Evolutionary conservation across 2,888 invertebrate species (phyloP).

Genomic region (Thymelicus lineola): DNA sequence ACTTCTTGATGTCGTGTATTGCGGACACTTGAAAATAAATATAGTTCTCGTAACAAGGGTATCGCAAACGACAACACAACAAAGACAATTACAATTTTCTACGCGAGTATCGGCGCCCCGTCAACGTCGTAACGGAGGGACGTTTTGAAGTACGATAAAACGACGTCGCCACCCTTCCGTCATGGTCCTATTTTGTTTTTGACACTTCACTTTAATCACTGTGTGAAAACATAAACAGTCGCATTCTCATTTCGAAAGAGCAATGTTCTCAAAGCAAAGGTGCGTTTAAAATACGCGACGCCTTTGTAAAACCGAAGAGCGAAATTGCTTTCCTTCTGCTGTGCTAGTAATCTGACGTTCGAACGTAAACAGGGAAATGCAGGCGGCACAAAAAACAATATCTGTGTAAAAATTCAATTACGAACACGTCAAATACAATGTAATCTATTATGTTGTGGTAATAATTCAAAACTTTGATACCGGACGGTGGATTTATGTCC

Average conservation of each 20-base stretch:
- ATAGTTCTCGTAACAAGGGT: constrained; percentile 21
- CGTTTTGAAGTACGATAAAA: constrained; percentile 57
- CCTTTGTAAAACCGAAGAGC: constrained; percentile 50
- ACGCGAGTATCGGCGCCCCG: constrained; percentile 65
- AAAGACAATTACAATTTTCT: constrained; percentile 71
- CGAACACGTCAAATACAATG: constrained; percentile 40
- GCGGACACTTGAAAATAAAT: constrained; percentile 22
- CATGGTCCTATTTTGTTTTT: constrained; percentile 77
- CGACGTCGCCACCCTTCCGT: constrained; percentile 54
- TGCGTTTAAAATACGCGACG: constrained; percentile 59
- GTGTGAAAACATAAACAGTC: constrained; percentile 77
- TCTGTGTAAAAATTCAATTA: constrained; percentile 40
- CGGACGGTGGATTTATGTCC: constrained; percentile 67
- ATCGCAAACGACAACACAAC: constrained; percentile 49
- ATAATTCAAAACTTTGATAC: constrained; percentile 65
- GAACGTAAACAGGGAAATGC: constrained; percentile 20
- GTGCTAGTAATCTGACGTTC: constrained; percentile 33
- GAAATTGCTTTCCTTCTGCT: constrained; percentile 47
- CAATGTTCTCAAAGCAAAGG: constrained; percentile 60
- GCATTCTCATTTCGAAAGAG: constrained; percentile 79
- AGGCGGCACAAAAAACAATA: constrained; percentile 15
- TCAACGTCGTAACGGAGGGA: constrained; percentile 63
- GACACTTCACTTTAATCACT: constrained; percentile 84
- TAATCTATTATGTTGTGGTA: constrained; percentile 51
- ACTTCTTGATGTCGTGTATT: constrained; percentile 8